Evolutionary conservation across 37 sponge, comb jelly and placozoan species (phyloP).

Genomic region (Trichoplax adhaerens): DNA sequence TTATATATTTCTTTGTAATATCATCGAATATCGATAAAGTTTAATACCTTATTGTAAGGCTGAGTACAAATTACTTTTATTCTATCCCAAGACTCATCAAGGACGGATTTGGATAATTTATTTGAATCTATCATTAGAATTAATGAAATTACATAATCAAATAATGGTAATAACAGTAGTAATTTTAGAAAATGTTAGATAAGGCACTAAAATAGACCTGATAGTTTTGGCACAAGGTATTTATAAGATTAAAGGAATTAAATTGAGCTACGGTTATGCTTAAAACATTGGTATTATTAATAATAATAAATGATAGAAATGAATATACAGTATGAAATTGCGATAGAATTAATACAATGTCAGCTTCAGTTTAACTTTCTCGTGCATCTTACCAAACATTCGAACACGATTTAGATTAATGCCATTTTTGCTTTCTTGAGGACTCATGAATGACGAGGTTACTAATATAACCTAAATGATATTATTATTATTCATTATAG

Average conservation of each 20-base stretch:
- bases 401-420: conserved; percentile 52
- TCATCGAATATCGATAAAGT: no score
- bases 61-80: conserved; percentile 81
- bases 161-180: no score
- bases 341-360: background rate
- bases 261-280: no score
- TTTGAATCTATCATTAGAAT: conserved; percentile 38
- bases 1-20: background rate
- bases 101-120: conserved; percentile 36
- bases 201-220: no score
- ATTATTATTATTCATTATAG: no score
- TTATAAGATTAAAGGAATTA: no score
- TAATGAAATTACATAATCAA: no score
- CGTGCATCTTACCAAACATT: conserved; percentile 62
- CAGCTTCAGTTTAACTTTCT: background rate
- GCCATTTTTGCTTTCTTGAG: conserved; percentile 73
- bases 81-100: conserved; percentile 71
- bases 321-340: no score
- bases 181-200: no score
- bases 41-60: conserved; percentile 63
- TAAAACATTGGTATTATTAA: no score
- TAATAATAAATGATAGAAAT: no score
- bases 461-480: conserved; percentile 39
- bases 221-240: no score
- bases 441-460: conserved; percentile 65